Conservation (phyloP, 1,140 invertebrate species). For the Trichonephila inaurata region DNA sequence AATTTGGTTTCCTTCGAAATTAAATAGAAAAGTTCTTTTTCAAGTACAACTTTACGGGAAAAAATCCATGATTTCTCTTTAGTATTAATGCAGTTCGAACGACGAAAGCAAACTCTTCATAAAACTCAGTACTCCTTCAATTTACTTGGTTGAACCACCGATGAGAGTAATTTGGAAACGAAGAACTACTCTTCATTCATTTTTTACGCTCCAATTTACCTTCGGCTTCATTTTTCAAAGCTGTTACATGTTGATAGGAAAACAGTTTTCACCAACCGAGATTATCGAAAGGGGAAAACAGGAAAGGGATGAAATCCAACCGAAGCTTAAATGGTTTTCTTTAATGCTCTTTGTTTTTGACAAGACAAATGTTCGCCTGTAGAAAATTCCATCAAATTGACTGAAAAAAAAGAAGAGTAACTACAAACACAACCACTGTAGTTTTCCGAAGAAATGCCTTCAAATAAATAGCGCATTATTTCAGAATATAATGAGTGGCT, state of each 20-base stretch:
- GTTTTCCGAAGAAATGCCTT: constrained; percentile 58
- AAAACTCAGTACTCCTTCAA: constrained; percentile 65
- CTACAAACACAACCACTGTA: constrained; percentile 47
- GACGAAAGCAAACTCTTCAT: constrained; percentile 60
- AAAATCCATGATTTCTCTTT: constrained; percentile 3
- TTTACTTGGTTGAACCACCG: constrained; percentile 57
- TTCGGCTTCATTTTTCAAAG: constrained; percentile 70
- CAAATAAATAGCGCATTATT: constrained; percentile 73
- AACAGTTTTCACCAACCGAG: constrained; percentile 73
- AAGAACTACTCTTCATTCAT: constrained; percentile 67
- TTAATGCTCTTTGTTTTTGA: constrained; percentile 74
- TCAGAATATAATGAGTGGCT: constrained; percentile 72
- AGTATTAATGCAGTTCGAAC: constrained; percentile 34
- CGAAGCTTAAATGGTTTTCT: constrained; percentile 73
- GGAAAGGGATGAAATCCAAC: constrained; percentile 63
- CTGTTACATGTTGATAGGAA: constrained; percentile 75
- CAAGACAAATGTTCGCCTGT: constrained; percentile 68
- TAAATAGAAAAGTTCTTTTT: background rate
- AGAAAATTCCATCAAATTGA: constrained; percentile 71
- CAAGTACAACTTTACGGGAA: background rate
- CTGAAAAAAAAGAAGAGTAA: constrained; percentile 61
- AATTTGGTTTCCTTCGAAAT: background rate
- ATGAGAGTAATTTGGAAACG: constrained; percentile 68
- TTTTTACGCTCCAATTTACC: constrained; percentile 71
- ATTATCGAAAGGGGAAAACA: constrained; percentile 62